These are phyloP conservation scores for Nipponacmea schrenckii DNA, from an alignment of 2,888 invertebrate species.

Conservation along the genomic window DNA sequence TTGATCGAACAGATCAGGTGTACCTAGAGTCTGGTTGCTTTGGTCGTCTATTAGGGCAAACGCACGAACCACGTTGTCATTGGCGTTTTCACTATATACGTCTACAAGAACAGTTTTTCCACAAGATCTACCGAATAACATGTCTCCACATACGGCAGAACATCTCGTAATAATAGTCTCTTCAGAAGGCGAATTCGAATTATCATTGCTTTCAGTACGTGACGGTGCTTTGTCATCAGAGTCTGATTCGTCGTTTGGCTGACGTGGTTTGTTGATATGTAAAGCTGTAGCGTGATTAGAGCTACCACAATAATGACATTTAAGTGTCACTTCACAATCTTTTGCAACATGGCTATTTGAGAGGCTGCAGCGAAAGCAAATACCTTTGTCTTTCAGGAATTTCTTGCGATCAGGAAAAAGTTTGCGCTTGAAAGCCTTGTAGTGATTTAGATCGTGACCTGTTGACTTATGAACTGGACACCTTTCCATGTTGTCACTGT, in stretches of 20 bases:
- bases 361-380: conserved; percentile 28
- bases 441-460: conserved; percentile 22
- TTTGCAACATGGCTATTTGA: conserved; percentile 18
- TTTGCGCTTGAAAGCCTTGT: conserved; percentile 17
- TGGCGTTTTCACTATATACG: not conserved
- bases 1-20: conserved; percentile 12
- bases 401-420: not conserved
- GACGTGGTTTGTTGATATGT: conserved; percentile 13
- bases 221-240: too few relatives aligned
- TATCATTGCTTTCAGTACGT: too few relatives aligned
- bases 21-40: conserved; percentile 16
- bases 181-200: not conserved
- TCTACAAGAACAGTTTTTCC: conserved; percentile 14
- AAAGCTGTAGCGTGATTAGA: conserved; percentile 22
- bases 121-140: conserved; percentile 16
- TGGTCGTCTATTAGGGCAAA: conserved; percentile 19
- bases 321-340: conserved; percentile 18
- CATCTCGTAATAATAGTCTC: conserved; percentile 5
- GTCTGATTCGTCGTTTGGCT: too few relatives aligned
- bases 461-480: not conserved
- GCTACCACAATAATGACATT: conserved; percentile 29
- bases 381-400: too few relatives aligned
- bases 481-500: too few relatives aligned
- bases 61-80: not conserved
- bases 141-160: conserved; percentile 4